These are phyloP conservation scores for Panzeria rudis DNA, from an alignment of 2,888 invertebrate genomes.

Conservation along the genomic window DNA sequence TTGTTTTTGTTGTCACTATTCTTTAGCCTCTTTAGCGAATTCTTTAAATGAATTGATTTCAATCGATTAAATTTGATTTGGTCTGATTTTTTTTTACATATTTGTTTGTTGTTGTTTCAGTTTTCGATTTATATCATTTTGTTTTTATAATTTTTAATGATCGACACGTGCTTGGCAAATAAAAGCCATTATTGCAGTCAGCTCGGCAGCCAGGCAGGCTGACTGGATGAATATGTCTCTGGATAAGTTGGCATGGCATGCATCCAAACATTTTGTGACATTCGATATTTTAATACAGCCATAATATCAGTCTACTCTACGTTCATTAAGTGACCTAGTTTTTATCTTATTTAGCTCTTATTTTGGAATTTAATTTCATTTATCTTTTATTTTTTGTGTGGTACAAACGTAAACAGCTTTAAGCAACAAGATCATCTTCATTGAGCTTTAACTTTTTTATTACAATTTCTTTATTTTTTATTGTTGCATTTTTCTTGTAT, in stretches of 20 bases:
- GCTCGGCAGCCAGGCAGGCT: neutral
- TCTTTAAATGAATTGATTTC: conserved; percentile 68
- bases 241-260: conserved; percentile 30
- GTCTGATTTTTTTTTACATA: neutral
- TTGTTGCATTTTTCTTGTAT: conserved; percentile 22
- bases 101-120: conserved; percentile 14
- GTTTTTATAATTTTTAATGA: conserved; percentile 66
- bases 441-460: conserved; percentile 51
- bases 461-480: conserved; percentile 17
- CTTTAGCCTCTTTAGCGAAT: conserved; percentile 50
- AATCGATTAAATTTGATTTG: conserved; percentile 58
- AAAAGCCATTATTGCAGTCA: conserved; percentile 56
- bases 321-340: conserved; percentile 66
- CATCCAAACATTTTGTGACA: conserved; percentile 50
- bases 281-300: conserved; percentile 53
- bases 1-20: conserved; percentile 6
- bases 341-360: conserved; percentile 29
- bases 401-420: conserved; percentile 23
- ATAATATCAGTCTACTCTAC: conserved; percentile 26
- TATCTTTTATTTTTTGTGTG: conserved; percentile 29
- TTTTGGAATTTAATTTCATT: conserved; percentile 46
- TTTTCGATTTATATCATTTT: conserved; percentile 52
- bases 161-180: conserved; percentile 70
- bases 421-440: conserved; percentile 66
- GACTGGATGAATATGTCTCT: conserved; percentile 22